A percentile compares a stretch with the other conserved stretches of the same genome.
Conservation (phyloP, 2,797 vertebrate genomes). For the Picus viridis region DNA sequence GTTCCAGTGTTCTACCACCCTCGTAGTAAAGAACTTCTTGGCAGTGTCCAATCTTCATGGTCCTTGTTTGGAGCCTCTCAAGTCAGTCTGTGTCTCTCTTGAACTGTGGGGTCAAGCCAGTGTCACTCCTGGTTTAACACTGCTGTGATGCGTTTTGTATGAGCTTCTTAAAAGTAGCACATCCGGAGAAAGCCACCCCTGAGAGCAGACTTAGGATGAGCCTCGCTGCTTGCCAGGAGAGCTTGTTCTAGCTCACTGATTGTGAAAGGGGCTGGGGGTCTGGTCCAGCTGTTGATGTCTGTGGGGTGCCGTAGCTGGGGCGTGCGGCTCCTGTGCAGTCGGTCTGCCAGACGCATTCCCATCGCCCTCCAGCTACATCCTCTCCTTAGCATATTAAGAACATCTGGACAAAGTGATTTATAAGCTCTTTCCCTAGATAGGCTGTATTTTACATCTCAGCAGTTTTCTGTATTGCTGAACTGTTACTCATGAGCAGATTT, state of each 20-base stretch:
- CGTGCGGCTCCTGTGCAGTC: neutral
- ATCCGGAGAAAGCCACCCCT: neutral
- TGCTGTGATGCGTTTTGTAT: neutral
- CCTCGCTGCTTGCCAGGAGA: neutral
- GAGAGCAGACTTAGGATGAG: neutral
- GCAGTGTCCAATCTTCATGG: neutral
- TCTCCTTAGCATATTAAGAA: constrained; percentile 14
- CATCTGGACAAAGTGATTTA: constrained; percentile 56
- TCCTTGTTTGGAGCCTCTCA: neutral
- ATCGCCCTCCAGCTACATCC: neutral
- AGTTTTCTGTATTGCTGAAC: constrained; percentile 13
- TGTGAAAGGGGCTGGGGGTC: neutral
- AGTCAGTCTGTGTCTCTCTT: neutral
- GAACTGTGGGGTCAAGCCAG: neutral
- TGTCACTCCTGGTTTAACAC: neutral
- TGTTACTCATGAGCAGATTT: neutral
- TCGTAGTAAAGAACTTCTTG: no score
- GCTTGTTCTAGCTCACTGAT: neutral
- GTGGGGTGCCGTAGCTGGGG: neutral
- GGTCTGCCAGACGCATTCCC: neutral
- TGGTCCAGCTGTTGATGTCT: neutral
- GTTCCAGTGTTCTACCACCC: no score
- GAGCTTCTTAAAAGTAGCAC: neutral
- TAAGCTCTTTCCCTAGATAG: constrained; percentile 15
- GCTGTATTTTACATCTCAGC: constrained; percentile 22